These are phyloP conservation scores for Zaprionus nigranus DNA, from an alignment of 1,140 invertebrate species.

Conservation along the genomic window DNA sequence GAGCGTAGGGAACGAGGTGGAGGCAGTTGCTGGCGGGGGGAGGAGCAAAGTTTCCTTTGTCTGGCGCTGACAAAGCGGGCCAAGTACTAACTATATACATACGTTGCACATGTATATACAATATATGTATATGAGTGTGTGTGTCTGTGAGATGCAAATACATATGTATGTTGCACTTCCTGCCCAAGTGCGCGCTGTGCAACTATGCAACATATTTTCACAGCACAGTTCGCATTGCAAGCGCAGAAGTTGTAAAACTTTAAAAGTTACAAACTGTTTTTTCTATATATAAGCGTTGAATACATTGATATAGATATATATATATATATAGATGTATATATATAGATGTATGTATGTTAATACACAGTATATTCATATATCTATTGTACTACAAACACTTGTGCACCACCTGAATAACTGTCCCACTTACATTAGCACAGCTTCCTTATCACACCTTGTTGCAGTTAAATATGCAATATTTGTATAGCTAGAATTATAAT, in stretches of 20 bases:
- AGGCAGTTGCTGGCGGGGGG: background rate
- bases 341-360: no score
- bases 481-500: no score
- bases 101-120: background rate
- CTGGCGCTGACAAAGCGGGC: constrained; percentile 11
- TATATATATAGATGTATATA: no score
- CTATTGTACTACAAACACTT: no score
- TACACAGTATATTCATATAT: no score
- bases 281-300: background rate
- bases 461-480: no score
- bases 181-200: constrained; percentile 29
- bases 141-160: background rate
- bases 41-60: constrained; percentile 34
- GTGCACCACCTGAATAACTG: no score
- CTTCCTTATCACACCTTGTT: no score
- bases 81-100: constrained; percentile 4
- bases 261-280: constrained; percentile 19
- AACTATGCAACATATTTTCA: background rate
- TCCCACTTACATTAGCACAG: no score
- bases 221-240: constrained; percentile 11
- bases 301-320: no score
- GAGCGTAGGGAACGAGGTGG: no score
- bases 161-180: constrained; percentile 35
- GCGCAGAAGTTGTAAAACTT: constrained; percentile 16
- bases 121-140: background rate